Evolutionary conservation across 2,113 vertebrate genomes (phyloP).

Genomic region (Typhlomys cinereus): DNA sequence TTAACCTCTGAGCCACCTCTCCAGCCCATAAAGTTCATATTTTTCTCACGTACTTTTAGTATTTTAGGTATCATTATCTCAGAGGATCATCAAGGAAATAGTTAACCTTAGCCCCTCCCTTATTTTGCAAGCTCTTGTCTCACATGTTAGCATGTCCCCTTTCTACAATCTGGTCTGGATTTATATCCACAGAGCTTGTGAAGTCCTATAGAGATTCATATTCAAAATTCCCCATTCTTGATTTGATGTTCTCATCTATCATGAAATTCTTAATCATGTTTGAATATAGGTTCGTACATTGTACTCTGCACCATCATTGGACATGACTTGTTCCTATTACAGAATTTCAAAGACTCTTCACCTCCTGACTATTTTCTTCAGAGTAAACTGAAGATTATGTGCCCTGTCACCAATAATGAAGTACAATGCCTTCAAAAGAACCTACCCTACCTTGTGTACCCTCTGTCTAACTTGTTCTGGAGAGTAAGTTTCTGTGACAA

Average conservation of each 20-base stretch:
- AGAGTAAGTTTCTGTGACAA: neutral
- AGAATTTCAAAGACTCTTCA: neutral
- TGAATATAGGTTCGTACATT: neutral
- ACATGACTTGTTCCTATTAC: neutral
- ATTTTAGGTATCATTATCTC: too few species aligned
- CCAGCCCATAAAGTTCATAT: too few species aligned
- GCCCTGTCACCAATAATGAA: neutral
- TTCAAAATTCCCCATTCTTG: neutral
- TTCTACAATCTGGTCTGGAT: neutral
- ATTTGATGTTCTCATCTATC: neutral
- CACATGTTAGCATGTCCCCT: neutral
- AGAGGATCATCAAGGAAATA: too few species aligned
- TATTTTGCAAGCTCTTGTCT: neutral
- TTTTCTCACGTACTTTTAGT: too few species aligned
- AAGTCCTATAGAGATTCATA: neutral
- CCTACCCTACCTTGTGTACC: neutral
- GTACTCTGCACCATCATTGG: neutral
- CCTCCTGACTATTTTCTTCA: neutral
- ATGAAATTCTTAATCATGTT: neutral
- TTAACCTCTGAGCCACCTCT: too few species aligned
- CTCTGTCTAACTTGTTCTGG: neutral
- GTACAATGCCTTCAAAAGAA: neutral
- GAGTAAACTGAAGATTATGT: neutral
- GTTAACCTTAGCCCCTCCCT: accelerated
- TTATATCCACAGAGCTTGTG: neutral